Percentiles rank a stretch among this genome's conserved stretches.
phyloP scores from a whole-genome alignment of 2,888 invertebrate species.

The Ennomos erosarius region DNA sequence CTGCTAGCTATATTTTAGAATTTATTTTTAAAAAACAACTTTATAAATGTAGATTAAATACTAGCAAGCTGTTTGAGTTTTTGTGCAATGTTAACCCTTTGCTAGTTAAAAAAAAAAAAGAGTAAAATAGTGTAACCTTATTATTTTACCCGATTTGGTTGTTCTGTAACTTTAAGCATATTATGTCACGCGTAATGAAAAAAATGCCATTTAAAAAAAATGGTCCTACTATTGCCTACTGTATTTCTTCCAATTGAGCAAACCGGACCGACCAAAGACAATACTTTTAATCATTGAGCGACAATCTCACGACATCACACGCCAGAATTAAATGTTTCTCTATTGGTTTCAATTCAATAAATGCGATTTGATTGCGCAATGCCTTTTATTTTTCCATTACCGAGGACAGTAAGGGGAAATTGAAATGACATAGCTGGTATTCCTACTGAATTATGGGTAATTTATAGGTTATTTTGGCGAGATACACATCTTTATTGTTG shows the following conservation, averaged over 20 bases:
- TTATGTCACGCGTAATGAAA: too few relatives aligned
- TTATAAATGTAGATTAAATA: too few relatives aligned
- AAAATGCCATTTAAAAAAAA: not conserved
- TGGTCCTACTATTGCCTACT: not conserved
- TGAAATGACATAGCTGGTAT: conserved; percentile 50
- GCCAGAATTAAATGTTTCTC: conserved; percentile 61
- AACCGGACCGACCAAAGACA: conserved; percentile 39
- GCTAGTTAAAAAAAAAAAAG: too few relatives aligned
- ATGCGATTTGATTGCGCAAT: conserved; percentile 61
- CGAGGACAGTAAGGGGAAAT: conserved; percentile 59
- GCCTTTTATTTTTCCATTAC: conserved; percentile 78
- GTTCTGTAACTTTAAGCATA: too few relatives aligned
- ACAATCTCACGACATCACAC: conserved; percentile 57
- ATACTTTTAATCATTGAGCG: conserved; percentile 68
- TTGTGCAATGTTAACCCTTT: too few relatives aligned
- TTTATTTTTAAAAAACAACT: too few relatives aligned
- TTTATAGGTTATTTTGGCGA: conserved; percentile 67
- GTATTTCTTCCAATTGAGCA: not conserved
- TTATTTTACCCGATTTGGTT: too few relatives aligned
- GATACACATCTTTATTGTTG: conserved; percentile 75
- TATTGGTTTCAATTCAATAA: conserved; percentile 65
- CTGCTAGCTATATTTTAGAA: too few relatives aligned
- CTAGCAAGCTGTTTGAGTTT: too few relatives aligned
- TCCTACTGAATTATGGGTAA: conserved; percentile 61
- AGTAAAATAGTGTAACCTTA: too few relatives aligned